Conservation (phyloP, 2,797 vertebrate species). For the Crypturellus tataupa region DNA sequence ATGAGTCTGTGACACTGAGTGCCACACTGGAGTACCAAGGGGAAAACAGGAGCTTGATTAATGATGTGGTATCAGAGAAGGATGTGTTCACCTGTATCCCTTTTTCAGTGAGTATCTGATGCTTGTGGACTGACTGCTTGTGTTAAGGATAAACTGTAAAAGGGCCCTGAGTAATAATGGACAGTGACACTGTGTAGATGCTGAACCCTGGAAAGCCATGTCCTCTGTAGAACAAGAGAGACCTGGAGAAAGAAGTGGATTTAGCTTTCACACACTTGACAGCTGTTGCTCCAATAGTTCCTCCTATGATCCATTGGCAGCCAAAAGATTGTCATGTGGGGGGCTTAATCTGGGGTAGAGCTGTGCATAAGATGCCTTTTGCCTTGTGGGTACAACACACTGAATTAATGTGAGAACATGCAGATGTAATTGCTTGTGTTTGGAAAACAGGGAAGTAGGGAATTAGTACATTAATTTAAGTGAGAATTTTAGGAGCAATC, state of each 20-base stretch:
- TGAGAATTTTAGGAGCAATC: neutral
- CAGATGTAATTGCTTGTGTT: neutral
- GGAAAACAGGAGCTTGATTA: slow-evolving; percentile 67
- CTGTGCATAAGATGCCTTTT: neutral
- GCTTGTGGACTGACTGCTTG: neutral
- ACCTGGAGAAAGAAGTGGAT: neutral
- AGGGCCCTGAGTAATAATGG: neutral
- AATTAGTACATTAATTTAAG: neutral
- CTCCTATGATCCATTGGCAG: neutral
- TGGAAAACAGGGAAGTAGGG: neutral
- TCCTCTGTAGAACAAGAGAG: neutral
- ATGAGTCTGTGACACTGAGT: slow-evolving; percentile 74
- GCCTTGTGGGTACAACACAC: neutral
- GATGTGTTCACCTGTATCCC: slow-evolving; percentile 41
- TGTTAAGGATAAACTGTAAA: neutral
- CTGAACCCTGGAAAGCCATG: neutral
- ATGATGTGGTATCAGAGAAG: slow-evolving; percentile 11
- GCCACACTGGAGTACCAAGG: slow-evolving; percentile 24
- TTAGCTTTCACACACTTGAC: neutral
- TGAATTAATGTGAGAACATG: neutral
- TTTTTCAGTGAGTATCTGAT: slow-evolving; percentile 68
- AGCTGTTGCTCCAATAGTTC: neutral
- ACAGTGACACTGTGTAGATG: neutral
- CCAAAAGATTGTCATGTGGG: neutral
- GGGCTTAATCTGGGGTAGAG: neutral